Evolutionary conservation across 2,113 vertebrate genomes (phyloP).

Genomic region (Bothrops jararaca): DNA sequence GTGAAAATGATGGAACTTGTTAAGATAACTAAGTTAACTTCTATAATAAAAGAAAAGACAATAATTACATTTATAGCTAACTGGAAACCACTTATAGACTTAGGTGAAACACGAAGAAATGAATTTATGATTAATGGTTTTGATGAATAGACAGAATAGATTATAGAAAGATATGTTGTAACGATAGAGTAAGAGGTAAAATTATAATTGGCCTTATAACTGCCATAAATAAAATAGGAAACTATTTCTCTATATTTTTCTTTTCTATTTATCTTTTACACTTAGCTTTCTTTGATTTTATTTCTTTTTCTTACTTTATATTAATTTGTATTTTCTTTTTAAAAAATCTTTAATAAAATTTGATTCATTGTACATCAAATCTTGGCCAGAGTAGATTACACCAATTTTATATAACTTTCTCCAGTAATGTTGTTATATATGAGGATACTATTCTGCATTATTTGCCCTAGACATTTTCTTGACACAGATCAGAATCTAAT

Average conservation of each 20-base stretch:
- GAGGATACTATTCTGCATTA: neutral
- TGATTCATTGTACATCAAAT: neutral
- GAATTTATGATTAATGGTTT: neutral
- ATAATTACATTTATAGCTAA: neutral
- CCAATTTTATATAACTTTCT: neutral
- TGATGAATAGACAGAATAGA: neutral
- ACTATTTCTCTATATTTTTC: neutral
- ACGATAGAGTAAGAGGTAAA: neutral
- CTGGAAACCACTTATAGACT: neutral
- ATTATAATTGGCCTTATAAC: neutral
- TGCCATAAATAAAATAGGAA: neutral
- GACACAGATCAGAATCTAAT: neutral
- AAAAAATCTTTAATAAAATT: neutral
- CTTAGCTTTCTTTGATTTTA: neutral
- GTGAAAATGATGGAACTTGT: neutral
- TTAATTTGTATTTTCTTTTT: neutral
- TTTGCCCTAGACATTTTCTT: neutral
- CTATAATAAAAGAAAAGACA: neutral
- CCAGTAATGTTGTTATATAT: neutral
- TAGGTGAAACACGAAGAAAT: neutral
- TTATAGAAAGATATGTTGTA: neutral
- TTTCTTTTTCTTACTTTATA: neutral
- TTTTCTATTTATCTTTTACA: neutral
- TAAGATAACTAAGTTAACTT: neutral
- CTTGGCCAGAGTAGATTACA: neutral